Percentiles rank a stretch among this genome's conserved stretches.
Evolutionary conservation across 2,113 vertebrate genomes (phyloP).

Genomic region (Diadophis punctatus): DNA sequence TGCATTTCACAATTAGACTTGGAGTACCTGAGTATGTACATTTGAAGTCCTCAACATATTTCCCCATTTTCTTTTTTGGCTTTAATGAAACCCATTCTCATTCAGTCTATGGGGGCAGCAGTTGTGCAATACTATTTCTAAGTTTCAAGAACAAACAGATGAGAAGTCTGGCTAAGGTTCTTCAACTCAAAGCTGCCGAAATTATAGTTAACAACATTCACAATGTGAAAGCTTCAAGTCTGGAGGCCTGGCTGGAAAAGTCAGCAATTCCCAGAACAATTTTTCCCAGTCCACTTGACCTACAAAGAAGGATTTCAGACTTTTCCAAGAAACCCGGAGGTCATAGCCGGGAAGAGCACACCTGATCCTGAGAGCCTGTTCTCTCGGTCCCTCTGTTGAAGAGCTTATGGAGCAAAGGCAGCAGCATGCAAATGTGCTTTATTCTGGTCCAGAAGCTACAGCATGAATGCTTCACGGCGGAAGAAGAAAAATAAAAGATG

Average conservation of each 20-base stretch:
- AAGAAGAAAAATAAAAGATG: constrained; percentile 87
- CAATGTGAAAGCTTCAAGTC: background rate
- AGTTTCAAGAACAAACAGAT: background rate
- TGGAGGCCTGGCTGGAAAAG: background rate
- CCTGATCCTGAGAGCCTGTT: background rate
- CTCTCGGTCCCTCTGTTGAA: background rate
- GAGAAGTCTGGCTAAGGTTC: background rate
- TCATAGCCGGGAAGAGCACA: constrained; percentile 10
- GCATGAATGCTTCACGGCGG: constrained; percentile 60
- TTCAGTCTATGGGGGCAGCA: no score
- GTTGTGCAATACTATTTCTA: background rate
- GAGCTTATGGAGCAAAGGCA: constrained; percentile 2
- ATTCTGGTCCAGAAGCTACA: background rate
- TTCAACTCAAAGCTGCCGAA: background rate
- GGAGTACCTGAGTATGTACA: background rate
- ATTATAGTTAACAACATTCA: background rate
- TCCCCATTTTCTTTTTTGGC: background rate
- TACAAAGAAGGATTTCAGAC: background rate
- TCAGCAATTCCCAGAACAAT: background rate
- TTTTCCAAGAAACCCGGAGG: background rate
- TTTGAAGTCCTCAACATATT: background rate
- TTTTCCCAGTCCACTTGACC: background rate
- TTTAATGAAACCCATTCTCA: background rate
- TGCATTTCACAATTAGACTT: background rate
- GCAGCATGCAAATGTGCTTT: background rate